Evolutionary conservation across 2,113 vertebrate species (phyloP).

Genomic region (Misgurnus anguillicaudatus): DNA sequence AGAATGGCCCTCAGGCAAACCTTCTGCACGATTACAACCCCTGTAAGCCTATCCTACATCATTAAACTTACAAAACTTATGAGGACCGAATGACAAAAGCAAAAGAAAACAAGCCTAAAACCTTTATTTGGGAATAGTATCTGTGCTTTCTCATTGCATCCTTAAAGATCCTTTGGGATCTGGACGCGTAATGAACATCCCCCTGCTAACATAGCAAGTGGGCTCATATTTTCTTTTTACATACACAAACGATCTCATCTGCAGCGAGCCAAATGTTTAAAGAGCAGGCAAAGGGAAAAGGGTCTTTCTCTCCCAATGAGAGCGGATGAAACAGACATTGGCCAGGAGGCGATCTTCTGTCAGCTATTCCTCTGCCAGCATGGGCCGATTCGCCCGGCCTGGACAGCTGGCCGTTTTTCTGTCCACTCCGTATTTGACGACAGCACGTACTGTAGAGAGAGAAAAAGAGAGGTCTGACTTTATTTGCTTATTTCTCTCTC

Average conservation of each 20-base stretch:
- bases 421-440: neutral
- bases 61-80: neutral
- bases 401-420: conserved; percentile 20
- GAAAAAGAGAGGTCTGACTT: neutral
- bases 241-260: conserved; percentile 5
- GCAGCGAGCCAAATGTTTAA: conserved; percentile 29
- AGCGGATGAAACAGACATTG: conserved; percentile 2
- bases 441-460: neutral
- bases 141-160: conserved; percentile 10
- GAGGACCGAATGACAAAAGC: neutral
- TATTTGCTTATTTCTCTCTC: neutral
- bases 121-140: neutral
- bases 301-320: conserved; percentile 4
- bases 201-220: neutral
- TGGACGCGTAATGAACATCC: neutral
- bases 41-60: neutral
- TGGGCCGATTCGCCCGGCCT: neutral
- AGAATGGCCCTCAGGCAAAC: neutral
- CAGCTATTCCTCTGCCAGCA: conserved; percentile 39
- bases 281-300: conserved; percentile 15
- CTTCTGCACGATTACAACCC: neutral
- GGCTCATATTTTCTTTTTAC: conserved; percentile 13
- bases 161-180: neutral
- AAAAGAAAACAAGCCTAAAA: neutral
- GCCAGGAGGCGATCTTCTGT: conserved; percentile 35